Base-by-base conservation (phyloP, 2,888 invertebrate species). In the Exocentrus adspersus region DNA sequence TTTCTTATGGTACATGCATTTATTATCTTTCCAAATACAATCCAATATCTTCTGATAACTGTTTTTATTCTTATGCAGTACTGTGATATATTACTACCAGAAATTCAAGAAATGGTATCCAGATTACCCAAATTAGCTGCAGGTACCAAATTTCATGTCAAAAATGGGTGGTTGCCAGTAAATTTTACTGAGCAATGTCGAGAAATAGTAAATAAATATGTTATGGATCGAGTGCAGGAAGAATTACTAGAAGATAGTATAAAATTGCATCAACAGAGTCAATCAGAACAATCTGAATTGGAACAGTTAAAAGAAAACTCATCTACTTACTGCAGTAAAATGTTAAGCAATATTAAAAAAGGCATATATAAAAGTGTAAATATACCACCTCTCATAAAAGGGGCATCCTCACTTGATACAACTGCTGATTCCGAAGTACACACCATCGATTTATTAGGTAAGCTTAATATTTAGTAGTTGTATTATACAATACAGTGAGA, bases 101-200 rank as follows among this genome's bases (percentile, higher is more conserved):
- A 94, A 82, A 90, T 97, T 30, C 90, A 95, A 80, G 88, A 88
- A 71, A 88, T 94, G 86, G 72, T 94, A 12, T 84, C 87, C 0
- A 88, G 89, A 71, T 85, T 92, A 10, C 90, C 90, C 0, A 85
- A 88, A 2, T 85, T 86, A 1, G 77, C 84, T 0, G 84, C 87
- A 0, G 86, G 85, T 6, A 85, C 86, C 61, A 84, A 86, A 37
- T 93, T 91, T 76, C 89, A 93, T 77, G 87, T 87, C 73, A 89
- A 89, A 79, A 87, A 89, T 61, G 94, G 94, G 16, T 95, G 94
- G 94, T 82, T 94, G 61, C 91, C 93, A 0, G 83, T 85, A 5
- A 88, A 89, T 63, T 89, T 92, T 41, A 88, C 89, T 68, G 88
- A 89, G 53, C 85, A 87, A 57, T 90, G 92, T 64, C 86, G 94